Percentiles rank a stretch among this genome's conserved stretches.
phyloP scores from a whole-genome alignment of 2,888 invertebrate species.

The Tetragnatha montana region DNA sequence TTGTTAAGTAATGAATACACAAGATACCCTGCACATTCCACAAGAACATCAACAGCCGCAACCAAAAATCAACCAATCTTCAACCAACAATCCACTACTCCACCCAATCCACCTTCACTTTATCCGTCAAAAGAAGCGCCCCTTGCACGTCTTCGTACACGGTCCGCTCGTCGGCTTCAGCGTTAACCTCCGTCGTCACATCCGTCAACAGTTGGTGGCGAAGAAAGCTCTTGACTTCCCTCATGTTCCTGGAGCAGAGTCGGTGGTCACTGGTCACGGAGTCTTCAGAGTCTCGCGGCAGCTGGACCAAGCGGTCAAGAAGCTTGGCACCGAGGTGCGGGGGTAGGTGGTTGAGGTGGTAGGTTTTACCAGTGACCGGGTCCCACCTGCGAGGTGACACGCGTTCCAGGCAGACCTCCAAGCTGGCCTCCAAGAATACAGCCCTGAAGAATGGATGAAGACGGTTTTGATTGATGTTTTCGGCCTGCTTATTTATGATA shows the following conservation, averaged over 20 bases:
- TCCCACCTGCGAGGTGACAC: conserved; percentile 40
- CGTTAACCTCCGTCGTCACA: conserved; percentile 36
- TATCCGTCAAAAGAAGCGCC: conserved; percentile 33
- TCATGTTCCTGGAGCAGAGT: neutral
- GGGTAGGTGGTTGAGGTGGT: conserved; percentile 16
- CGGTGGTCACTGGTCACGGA: conserved; percentile 33
- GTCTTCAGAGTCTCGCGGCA: conserved; percentile 40
- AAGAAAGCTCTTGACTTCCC: conserved; percentile 17
- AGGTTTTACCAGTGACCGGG: conserved; percentile 27
- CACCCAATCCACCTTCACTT: conserved; percentile 10
- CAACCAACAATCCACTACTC: no score
- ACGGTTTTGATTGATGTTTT: no score
- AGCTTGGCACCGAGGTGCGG: neutral
- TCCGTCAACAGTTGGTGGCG: conserved; percentile 1
- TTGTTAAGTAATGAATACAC: no score
- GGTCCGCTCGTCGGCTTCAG: neutral
- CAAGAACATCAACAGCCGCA: no score
- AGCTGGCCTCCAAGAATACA: conserved; percentile 29
- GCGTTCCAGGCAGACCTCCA: conserved; percentile 33
- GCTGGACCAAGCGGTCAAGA: conserved; percentile 33
- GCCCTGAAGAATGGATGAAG: conserved; percentile 10
- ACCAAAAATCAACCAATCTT: no score
- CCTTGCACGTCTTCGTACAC: conserved; percentile 41
- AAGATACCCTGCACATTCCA: no score
- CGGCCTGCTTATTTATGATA: no score